Percentiles rank a stretch among this genome's conserved stretches.
phyloP scores from a whole-genome alignment of 92 coral and sea anemone genomes.

The Porites lobata region DNA sequence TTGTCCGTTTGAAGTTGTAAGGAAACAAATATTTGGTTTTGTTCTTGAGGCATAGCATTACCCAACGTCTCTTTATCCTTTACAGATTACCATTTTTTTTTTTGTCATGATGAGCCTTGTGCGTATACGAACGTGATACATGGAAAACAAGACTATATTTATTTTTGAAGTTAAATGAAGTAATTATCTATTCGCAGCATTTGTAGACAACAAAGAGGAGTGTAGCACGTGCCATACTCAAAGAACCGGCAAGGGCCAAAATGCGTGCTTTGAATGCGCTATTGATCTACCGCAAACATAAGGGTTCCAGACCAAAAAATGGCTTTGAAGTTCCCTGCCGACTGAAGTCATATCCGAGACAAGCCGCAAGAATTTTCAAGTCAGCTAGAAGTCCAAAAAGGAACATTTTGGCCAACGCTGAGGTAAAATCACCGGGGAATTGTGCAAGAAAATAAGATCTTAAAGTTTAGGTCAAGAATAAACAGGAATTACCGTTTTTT shows the following conservation, averaged over 20 bases:
- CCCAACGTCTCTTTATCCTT: too few relatives aligned
- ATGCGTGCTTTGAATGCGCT: not conserved
- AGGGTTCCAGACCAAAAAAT: not conserved
- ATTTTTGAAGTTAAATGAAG: too few relatives aligned
- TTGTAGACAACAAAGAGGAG: constrained; percentile 1
- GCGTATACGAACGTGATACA: too few relatives aligned
- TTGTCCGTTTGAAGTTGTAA: too few relatives aligned
- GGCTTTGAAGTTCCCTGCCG: not conserved
- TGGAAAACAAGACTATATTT: too few relatives aligned
- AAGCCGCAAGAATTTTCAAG: too few relatives aligned
- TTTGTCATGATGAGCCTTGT: too few relatives aligned
- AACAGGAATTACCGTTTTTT: not conserved
- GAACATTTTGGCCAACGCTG: constrained; percentile 19
- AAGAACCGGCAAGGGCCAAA: not conserved
- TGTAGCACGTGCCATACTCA: not conserved
- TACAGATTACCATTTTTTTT: too few relatives aligned
- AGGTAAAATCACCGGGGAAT: constrained; percentile 10
- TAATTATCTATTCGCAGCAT: too few relatives aligned
- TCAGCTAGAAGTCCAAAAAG: constrained; percentile 2
- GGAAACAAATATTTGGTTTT: too few relatives aligned
- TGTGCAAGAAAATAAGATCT: constrained; percentile 1
- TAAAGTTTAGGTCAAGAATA: constrained; percentile 10
- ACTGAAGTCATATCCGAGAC: not conserved
- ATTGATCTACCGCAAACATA: not conserved
- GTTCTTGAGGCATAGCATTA: too few relatives aligned